Conservation (phyloP, 2,797 vertebrate genomes). For the Notamacropus eugenii region DNA sequence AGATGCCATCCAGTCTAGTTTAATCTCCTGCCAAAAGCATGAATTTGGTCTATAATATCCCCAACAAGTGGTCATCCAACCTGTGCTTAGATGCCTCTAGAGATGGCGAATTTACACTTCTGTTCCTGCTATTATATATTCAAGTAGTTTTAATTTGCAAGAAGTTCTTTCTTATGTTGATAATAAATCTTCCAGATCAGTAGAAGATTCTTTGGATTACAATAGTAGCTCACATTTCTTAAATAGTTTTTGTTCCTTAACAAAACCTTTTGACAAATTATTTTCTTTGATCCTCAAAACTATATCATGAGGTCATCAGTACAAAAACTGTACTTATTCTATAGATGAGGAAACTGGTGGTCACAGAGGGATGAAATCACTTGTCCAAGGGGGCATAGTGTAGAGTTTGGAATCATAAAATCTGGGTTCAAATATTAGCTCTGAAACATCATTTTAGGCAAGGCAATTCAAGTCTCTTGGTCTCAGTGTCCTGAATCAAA, state of each 20-base stretch:
- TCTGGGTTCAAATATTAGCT: fast-evolving
- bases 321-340: not conserved
- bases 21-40: not conserved
- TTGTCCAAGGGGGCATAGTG: not conserved
- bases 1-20: not conserved
- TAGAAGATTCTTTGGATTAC: not conserved
- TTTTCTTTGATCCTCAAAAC: not conserved
- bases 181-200: not conserved
- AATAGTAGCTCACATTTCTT: not conserved
- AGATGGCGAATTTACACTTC: not conserved
- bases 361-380: not conserved
- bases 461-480: not conserved
- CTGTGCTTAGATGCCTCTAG: not conserved
- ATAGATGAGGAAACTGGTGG: not conserved
- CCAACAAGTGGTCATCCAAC: not conserved
- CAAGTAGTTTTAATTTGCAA: not conserved
- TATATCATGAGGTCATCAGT: not conserved
- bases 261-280: not conserved
- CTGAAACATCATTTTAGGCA: not conserved
- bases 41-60: not conserved
- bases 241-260: not conserved
- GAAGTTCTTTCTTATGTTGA: not conserved
- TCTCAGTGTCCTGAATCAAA: not conserved
- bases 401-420: no score
- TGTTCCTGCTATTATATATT: not conserved